Evolutionary conservation across 1,140 invertebrate genomes (phyloP).

Genomic region (Drosophila ohnishii): DNA sequence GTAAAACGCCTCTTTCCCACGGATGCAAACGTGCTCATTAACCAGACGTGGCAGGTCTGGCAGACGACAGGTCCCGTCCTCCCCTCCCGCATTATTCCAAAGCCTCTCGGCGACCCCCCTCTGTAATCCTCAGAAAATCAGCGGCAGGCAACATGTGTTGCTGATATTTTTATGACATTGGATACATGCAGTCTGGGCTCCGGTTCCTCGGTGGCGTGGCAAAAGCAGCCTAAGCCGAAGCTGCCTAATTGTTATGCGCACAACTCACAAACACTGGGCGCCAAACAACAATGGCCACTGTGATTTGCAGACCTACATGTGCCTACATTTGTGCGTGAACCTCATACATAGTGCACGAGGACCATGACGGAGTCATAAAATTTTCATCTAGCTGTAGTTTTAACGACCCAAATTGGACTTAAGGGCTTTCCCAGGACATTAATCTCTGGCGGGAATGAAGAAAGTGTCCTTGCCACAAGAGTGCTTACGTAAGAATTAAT

Average conservation of each 20-base stretch:
- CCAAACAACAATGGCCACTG: conserved; percentile 35
- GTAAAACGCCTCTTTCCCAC: conserved; percentile 22
- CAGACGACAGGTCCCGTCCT: conserved; percentile 36
- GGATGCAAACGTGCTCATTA: conserved; percentile 48
- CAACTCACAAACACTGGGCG: conserved; percentile 51
- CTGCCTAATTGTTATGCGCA: conserved; percentile 73
- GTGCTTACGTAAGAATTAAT: conserved; percentile 20
- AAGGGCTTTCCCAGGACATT: conserved; percentile 29
- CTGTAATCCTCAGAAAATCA: conserved; percentile 44
- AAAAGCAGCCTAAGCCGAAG: conserved; percentile 59
- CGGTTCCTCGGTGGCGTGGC: conserved; percentile 21
- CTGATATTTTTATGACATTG: conserved; percentile 71
- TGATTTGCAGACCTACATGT: conserved; percentile 42
- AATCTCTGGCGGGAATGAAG: conserved; percentile 12
- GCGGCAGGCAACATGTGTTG: conserved; percentile 64
- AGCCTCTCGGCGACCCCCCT: neutral
- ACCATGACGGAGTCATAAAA: conserved; percentile 50
- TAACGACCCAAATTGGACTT: conserved; percentile 48
- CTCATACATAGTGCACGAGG: conserved; percentile 14
- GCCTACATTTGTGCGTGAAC: conserved; percentile 10
- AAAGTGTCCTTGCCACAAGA: conserved; percentile 6
- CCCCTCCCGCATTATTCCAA: conserved; percentile 1
- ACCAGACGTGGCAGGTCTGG: conserved; percentile 54
- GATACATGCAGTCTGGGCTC: conserved; percentile 54
- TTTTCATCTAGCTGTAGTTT: conserved; percentile 52